These are phyloP conservation scores for Diplogasteroides magnus DNA, from an alignment of 1,140 invertebrate species.

Conservation along the genomic window DNA sequence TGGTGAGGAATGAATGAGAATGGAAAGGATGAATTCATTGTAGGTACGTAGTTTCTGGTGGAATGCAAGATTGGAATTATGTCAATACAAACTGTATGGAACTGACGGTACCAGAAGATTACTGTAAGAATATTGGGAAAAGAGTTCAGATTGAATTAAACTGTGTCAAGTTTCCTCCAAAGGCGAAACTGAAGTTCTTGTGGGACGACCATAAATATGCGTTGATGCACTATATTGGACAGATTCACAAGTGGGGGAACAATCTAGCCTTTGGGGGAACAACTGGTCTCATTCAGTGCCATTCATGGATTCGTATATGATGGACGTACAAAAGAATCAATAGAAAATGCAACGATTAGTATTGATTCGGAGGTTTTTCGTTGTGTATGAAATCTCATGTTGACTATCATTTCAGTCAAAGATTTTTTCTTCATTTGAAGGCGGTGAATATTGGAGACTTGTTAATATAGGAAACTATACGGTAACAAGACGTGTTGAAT, in stretches of 20 bases:
- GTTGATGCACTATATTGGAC: slow-evolving; percentile 74
- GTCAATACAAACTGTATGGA: slow-evolving; percentile 83
- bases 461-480: slow-evolving; percentile 78
- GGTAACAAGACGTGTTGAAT: slow-evolving; percentile 59
- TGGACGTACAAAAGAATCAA: slow-evolving; percentile 66
- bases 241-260: slow-evolving; percentile 69
- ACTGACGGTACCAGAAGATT: slow-evolving; percentile 60
- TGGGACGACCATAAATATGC: slow-evolving; percentile 85
- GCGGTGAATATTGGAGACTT: slow-evolving; percentile 90
- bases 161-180: slow-evolving; percentile 80
- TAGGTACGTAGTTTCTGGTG: slow-evolving; percentile 62
- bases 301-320: slow-evolving; percentile 78
- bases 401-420: too few relatives aligned
- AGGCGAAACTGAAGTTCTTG: slow-evolving; percentile 68
- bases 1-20: slow-evolving; percentile 42
- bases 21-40: not conserved
- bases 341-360: slow-evolving; percentile 69
- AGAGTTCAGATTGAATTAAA: slow-evolving; percentile 73
- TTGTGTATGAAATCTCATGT: too few relatives aligned
- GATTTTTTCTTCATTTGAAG: slow-evolving; percentile 64
- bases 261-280: not conserved
- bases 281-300: slow-evolving; percentile 50
- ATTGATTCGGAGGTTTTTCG: slow-evolving; percentile 65
- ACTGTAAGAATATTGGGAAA: not conserved
- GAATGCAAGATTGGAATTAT: slow-evolving; percentile 99